Conservation (phyloP, 2,797 vertebrate species). For the Cynopterus sphinx region DNA sequence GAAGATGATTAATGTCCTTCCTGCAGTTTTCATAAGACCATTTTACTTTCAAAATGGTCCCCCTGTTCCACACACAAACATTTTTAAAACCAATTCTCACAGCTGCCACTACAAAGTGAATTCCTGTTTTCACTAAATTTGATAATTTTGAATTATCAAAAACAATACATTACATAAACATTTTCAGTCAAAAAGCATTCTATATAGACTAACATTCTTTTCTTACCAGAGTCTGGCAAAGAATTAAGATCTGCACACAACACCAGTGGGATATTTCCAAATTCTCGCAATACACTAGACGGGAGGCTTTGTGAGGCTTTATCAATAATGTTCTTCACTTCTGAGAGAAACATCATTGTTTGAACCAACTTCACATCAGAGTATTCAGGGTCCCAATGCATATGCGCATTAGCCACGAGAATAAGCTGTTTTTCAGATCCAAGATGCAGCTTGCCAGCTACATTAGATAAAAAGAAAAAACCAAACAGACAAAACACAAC, state of each 20-base stretch:
- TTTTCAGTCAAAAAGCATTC: background rate
- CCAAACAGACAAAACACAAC: constrained; percentile 21
- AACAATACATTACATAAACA: background rate
- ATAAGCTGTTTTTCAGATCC: constrained; percentile 97
- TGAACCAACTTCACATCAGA: constrained; percentile 98
- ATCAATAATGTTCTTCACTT: constrained; percentile 98
- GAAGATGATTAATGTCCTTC: background rate
- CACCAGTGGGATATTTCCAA: constrained; percentile 95
- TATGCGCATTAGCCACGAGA: constrained; percentile 97
- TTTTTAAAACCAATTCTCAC: background rate
- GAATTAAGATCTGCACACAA: constrained; percentile 99
- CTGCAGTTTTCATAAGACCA: background rate
- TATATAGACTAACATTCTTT: background rate
- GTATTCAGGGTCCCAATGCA: constrained; percentile 99
- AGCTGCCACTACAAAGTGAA: background rate
- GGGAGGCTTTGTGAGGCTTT: constrained; percentile 96
- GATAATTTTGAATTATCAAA: constrained; percentile 38
- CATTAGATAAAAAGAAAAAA: constrained; percentile 67
- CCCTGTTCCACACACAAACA: background rate
- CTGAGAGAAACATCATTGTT: constrained; percentile 99
- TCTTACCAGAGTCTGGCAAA: constrained; percentile 96
- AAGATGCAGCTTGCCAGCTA: constrained; percentile 94
- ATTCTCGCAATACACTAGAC: constrained; percentile 92
- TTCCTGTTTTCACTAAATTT: constrained; percentile 28
- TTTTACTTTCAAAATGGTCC: background rate